Conservation (phyloP, 2,113 vertebrate species). For the Pseudopipra pipra region DNA sequence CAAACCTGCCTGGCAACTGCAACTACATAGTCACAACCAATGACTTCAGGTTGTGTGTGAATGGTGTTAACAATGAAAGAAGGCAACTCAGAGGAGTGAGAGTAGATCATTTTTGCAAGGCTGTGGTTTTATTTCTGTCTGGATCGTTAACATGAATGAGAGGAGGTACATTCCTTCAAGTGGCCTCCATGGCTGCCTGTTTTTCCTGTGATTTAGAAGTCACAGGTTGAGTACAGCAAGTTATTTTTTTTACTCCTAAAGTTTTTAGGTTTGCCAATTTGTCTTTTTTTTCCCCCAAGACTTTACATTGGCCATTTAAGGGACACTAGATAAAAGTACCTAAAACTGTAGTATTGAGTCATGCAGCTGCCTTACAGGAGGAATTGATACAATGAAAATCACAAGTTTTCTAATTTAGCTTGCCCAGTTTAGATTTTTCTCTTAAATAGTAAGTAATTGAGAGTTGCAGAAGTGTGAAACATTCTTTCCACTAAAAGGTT, state of each 20-base stretch:
- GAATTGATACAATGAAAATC: background rate
- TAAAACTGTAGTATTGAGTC: background rate
- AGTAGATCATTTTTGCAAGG: background rate
- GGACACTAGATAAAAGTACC: background rate
- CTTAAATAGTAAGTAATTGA: background rate
- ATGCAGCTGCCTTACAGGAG: background rate
- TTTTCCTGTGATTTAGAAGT: background rate
- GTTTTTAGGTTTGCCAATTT: background rate
- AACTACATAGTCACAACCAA: background rate
- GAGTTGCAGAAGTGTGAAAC: background rate
- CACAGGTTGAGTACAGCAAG: background rate
- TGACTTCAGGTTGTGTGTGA: background rate
- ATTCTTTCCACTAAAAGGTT: background rate
- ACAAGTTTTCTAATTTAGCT: background rate
- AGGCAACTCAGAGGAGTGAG: background rate
- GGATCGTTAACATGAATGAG: background rate
- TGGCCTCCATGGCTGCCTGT: background rate
- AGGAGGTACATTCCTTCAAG: background rate
- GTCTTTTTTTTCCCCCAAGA: rapidly evolving
- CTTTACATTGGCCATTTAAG: background rate
- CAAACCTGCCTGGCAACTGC: background rate
- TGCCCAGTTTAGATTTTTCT: background rate
- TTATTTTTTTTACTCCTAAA: background rate
- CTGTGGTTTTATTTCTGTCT: background rate
- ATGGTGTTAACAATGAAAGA: background rate